Conservation (phyloP, 2,888 invertebrate genomes). For the Lochmaea capreae region DNA sequence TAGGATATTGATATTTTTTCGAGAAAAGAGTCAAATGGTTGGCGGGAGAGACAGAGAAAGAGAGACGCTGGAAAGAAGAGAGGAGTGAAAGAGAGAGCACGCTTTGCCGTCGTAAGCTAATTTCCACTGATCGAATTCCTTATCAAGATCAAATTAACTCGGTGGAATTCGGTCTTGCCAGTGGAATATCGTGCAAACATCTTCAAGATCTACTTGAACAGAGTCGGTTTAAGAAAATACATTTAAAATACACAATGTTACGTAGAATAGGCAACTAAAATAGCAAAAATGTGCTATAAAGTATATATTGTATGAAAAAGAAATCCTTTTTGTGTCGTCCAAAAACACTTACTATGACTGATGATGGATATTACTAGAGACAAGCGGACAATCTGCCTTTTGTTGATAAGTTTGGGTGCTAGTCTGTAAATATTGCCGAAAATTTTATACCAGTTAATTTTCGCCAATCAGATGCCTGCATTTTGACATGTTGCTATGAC, state of each 20-base stretch:
- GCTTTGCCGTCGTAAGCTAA: constrained; percentile 26
- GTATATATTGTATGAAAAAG: too few relatives aligned
- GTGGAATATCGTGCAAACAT: constrained; percentile 17
- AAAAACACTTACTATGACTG: too few relatives aligned
- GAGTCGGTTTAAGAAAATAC: constrained; percentile 12
- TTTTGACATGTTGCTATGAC: too few relatives aligned
- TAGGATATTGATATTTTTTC: constrained; percentile 42
- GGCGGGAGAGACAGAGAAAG: not conserved
- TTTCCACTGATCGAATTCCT: constrained; percentile 38
- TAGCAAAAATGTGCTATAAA: too few relatives aligned
- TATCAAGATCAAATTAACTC: constrained; percentile 30
- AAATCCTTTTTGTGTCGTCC: too few relatives aligned
- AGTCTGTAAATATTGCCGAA: too few relatives aligned
- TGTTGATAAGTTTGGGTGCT: too few relatives aligned
- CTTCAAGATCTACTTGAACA: constrained; percentile 5
- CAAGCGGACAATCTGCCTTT: too few relatives aligned
- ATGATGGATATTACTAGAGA: too few relatives aligned
- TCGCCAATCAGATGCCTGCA: too few relatives aligned
- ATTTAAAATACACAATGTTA: not conserved
- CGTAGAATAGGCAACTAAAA: not conserved
- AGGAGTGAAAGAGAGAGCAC: not conserved
- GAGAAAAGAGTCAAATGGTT: constrained; percentile 18
- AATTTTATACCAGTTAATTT: too few relatives aligned
- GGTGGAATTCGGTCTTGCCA: constrained; percentile 25
- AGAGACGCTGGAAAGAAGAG: not conserved